phyloP scores from a whole-genome alignment of 35 echinoderm and acorn worm species.

The Acanthaster planci region DNA sequence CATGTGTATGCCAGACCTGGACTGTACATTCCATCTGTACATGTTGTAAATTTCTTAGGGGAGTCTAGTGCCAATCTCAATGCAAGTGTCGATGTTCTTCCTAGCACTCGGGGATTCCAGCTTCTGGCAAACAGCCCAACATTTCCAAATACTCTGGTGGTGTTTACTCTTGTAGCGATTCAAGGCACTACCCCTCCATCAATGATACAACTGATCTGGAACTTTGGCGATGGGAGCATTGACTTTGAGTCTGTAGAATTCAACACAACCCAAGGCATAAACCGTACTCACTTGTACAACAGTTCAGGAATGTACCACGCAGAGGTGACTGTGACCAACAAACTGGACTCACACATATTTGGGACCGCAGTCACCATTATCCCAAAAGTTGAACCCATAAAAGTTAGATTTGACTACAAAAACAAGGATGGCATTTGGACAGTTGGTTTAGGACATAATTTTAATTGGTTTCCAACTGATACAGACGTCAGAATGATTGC shows the following conservation, averaged over 20 bases:
- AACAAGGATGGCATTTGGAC: neutral
- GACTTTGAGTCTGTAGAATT: neutral
- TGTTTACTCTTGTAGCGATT: conserved; percentile 16
- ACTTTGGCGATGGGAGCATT: conserved; percentile 12
- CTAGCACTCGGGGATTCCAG: conserved; percentile 12
- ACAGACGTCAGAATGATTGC: neutral
- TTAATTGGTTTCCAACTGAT: conserved; percentile 24
- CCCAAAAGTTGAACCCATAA: neutral
- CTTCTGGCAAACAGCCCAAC: conserved; percentile 19
- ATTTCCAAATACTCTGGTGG: conserved; percentile 26
- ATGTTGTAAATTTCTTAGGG: neutral
- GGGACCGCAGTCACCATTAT: neutral
- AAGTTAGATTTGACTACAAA: neutral
- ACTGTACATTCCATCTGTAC: neutral
- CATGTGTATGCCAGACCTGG: conserved; percentile 34
- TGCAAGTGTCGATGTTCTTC: neutral
- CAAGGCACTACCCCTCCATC: conserved; percentile 15
- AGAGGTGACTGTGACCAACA: conserved; percentile 17
- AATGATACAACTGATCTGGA: neutral
- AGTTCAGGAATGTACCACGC: conserved; percentile 33
- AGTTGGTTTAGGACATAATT: conserved; percentile 29
- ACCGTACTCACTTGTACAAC: conserved; percentile 30
- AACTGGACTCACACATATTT: conserved; percentile 12
- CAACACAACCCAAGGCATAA: neutral
- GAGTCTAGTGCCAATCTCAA: neutral